Evolutionary conservation across 2,797 vertebrate species (phyloP).

Genomic region (Tinamus major): DNA sequence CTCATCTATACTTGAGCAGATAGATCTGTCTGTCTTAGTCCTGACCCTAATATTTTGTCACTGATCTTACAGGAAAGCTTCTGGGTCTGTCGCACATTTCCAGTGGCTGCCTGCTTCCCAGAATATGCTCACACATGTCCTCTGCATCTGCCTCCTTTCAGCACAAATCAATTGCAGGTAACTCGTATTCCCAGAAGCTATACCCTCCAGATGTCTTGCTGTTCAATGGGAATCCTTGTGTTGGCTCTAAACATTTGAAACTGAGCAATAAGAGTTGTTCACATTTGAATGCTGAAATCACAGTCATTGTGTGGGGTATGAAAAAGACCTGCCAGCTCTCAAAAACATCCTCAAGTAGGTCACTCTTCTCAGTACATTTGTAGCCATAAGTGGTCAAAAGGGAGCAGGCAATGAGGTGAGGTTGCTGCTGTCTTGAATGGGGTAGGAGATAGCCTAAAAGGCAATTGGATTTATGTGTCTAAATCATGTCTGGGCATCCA

Average conservation of each 20-base stretch:
- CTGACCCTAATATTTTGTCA: neutral
- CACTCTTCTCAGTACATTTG: neutral
- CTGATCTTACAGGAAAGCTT: neutral
- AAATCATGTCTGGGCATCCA: too few relatives aligned
- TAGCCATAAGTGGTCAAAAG: neutral
- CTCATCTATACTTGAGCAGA: neutral
- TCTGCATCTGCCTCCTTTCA: neutral
- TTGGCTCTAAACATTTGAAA: neutral
- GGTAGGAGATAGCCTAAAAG: neutral
- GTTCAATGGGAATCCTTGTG: neutral
- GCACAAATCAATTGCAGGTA: neutral
- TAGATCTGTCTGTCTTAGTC: neutral
- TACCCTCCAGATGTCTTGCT: neutral
- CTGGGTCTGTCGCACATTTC: neutral
- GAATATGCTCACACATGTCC: rapidly evolving
- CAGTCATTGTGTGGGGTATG: neutral
- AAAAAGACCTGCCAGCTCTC: neutral
- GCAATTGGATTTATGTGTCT: neutral
- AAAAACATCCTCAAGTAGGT: neutral
- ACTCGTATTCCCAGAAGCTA: neutral
- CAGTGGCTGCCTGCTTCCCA: neutral
- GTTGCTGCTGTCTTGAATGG: neutral
- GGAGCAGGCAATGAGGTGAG: neutral
- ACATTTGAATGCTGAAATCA: neutral
- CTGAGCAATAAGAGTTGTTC: neutral